Conservation (phyloP, 1,140 invertebrate species). For the Popillia japonica region DNA sequence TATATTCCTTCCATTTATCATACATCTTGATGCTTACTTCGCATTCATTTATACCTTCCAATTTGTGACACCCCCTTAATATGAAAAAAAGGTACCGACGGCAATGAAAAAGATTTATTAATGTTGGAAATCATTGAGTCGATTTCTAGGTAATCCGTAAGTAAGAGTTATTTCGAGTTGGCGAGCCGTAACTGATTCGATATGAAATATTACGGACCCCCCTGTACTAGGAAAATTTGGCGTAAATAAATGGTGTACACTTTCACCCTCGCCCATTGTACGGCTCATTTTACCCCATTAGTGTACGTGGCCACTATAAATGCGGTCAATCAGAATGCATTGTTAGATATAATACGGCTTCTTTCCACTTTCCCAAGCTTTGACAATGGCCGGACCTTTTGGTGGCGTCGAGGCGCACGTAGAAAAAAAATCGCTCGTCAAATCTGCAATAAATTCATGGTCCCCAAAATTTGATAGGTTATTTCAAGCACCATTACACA, state of each 20-base stretch:
- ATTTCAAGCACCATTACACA: slow-evolving; percentile 29
- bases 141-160: not conserved
- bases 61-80: too few relatives aligned
- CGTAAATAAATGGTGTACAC: slow-evolving; percentile 33
- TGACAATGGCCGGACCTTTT: not conserved
- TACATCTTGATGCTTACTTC: too few relatives aligned
- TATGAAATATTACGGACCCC: slow-evolving; percentile 2
- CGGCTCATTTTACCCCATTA: slow-evolving; percentile 29
- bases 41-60: too few relatives aligned
- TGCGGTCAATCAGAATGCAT: slow-evolving; percentile 29
- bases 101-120: slow-evolving; percentile 2
- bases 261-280: slow-evolving; percentile 30
- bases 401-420: not conserved
- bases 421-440: slow-evolving; percentile 24
- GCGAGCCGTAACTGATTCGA: slow-evolving; percentile 3
- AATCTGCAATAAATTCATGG: slow-evolving; percentile 21
- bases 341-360: slow-evolving; percentile 30
- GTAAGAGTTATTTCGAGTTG: slow-evolving; percentile 25
- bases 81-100: not conserved
- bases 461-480: slow-evolving; percentile 31
- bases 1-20: too few relatives aligned
- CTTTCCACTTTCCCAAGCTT: not conserved
- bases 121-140: not conserved
- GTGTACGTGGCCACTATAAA: slow-evolving; percentile 17
- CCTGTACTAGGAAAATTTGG: slow-evolving; percentile 9